Evolutionary conservation across 2,113 vertebrate species (phyloP), one percentile per base, ranked within the genome.

Genomic region (Actinemys pallida): DNA sequence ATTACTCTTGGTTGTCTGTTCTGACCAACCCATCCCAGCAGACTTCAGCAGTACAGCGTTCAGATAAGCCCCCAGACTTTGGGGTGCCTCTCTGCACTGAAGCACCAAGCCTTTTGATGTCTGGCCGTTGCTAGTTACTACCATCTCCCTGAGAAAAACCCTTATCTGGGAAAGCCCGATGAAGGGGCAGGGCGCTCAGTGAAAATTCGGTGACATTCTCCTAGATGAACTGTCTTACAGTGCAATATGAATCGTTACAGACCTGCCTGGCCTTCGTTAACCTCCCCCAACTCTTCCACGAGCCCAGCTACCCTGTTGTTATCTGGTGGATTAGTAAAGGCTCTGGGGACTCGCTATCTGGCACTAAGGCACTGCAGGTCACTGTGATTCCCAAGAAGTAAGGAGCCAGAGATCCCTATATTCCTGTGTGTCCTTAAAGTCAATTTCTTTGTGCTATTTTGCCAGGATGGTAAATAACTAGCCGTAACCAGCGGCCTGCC

Each of bases 221-320:
- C 45, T 19, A 85, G 62, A 56, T 93, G 39, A 97, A 50, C 50
- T 45, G 53, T 19, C 78, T 17, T 35, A 75, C 52, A 89, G n/a
- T 4, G 42, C 84, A 91, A 65, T 83, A 89, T 29, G 80, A 47
- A 93, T 90, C 86, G 92, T 94, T 95, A 95, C 53, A 96, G 56
- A 81, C 83, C 45, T 90, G 56, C 50, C 75, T 92, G 89, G 91
- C 84, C 90, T 95, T 16, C 81, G 79, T 92, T 93, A 87, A 96
- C 72, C 69, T 42, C 78, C 17, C 54, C 50, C 65, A 95, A 1
- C 56, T 76, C 79, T 84, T 69, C 12, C 78, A 94, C 84, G 47
- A 95, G 81, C 62, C 65, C 78, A 42, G 82, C 5, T 93, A 83
- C 90, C 95, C 92, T 89, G 92, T 90, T 92, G 76, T 85, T 96